A percentile compares a stretch with the other conserved stretches of the same genome.
These are phyloP conservation scores for Cebidichthys violaceus DNA, from an alignment of 2,113 vertebrate genomes.

Conservation along the genomic window DNA sequence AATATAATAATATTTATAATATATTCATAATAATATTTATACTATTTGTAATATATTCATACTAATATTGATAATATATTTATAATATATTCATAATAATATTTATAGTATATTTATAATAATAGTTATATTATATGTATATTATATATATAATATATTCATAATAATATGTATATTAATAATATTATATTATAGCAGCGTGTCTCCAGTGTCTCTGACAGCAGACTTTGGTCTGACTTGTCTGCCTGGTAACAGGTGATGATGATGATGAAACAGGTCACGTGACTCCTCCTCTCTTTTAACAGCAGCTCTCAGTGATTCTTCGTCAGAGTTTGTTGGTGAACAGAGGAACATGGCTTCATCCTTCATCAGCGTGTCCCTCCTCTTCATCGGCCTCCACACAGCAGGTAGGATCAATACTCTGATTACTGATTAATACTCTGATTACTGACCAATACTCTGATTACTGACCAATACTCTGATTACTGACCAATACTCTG, in stretches of 20 bases:
- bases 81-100: no score
- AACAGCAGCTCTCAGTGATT: neutral
- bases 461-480: no score
- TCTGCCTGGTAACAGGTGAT: constrained; percentile 62
- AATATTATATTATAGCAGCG: no score
- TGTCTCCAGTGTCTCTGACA: neutral
- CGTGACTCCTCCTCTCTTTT: constrained; percentile 19
- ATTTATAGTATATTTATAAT: no score
- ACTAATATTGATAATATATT: no score
- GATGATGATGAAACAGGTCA: constrained; percentile 17
- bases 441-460: neutral
- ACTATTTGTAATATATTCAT: no score
- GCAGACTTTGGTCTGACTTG: neutral
- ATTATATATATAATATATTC: no score
- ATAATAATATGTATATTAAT: no score
- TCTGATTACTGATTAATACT: neutral
- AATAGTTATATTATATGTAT: no score
- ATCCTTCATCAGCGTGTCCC: neutral
- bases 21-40: no score
- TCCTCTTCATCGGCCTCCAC: constrained; percentile 47
- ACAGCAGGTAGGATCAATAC: constrained; percentile 47
- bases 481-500: no score
- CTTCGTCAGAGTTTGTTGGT: constrained; percentile 15
- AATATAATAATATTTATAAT: no score
- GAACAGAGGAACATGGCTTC: constrained; percentile 49